Base-by-base conservation (phyloP, 2,797 vertebrate species). In the Catostomus latipinnis region DNA sequence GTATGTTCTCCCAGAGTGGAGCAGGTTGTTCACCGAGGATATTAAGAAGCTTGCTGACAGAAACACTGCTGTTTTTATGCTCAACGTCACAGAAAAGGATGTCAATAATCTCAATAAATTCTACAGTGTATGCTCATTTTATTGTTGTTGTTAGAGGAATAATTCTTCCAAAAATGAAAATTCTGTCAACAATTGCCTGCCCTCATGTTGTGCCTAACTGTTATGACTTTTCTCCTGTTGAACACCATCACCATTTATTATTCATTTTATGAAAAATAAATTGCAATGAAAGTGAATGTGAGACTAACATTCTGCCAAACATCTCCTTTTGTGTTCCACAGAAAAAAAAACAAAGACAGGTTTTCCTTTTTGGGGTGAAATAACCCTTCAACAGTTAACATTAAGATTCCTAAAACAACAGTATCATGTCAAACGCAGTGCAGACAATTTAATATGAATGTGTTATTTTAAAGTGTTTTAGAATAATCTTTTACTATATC, bases 391-490 rank as follows among this genome's bases (percentile, higher is more conserved):
- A 34, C 11, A 3, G 18, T 53, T 53, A 61, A 8, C 22, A 61
- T 61, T 18, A 22, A 18, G 61, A 16, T 43, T 75, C 2, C 52
- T 1, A 5, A 18, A 46, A 11, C 14, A 57, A 49, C 56, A 52
- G 48, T 16, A 1, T 53, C 57, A 6, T 67, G 5, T 48, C 50
- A 62, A 74, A 46, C 8, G 57, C 74, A 46, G 34, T 18, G 46
- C 62, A 16, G 18, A 2, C 4, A 50, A 57, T 62, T n/a, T 10
- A 53, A 14, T 53, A 8, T 9, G 8, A 74, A 13, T 73, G 22
- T 74, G 48, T 46, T 56, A 54, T 71, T 70, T 46, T 67, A 7
- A 82, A 53, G 69, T 54, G 61, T 65, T 58, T 77, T 0, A 13
- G 54, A 56, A 43, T 58, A 52, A 54, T 73, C 22, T 65, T 46